Evolutionary conservation across 1,140 invertebrate genomes (phyloP).

Genomic region (Oscheius sp.): DNA sequence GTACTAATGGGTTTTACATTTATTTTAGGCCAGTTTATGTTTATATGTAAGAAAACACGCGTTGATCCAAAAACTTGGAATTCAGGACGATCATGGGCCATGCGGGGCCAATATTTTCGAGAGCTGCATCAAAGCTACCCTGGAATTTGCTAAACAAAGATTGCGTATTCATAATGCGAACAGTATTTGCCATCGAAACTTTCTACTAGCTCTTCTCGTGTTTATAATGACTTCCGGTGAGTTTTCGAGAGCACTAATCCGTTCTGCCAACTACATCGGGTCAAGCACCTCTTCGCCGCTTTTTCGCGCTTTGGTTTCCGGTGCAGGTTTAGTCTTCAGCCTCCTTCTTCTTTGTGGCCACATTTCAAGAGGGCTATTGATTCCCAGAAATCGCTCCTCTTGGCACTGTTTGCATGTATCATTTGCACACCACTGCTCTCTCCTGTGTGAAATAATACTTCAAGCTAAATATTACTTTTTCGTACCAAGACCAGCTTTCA

Average conservation of each 20-base stretch:
- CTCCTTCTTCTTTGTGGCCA: neutral
- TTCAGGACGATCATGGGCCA: no score
- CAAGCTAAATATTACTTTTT: no score
- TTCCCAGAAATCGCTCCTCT: neutral
- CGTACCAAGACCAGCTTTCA: neutral
- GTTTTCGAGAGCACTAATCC: neutral
- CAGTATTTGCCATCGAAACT: no score
- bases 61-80: no score
- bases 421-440: neutral
- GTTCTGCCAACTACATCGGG: slow-evolving; percentile 2
- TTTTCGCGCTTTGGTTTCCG: neutral
- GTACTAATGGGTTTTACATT: no score
- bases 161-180: no score
- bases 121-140: no score
- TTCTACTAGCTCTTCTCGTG: no score
- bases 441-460: neutral
- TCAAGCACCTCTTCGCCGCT: neutral
- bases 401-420: slow-evolving; percentile 9
- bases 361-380: neutral
- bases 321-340: neutral
- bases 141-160: no score
- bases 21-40: no score
- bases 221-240: slow-evolving; percentile 5
- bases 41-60: no score
- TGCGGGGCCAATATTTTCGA: no score